A percentile compares a stretch with the other conserved stretches of the same genome.
Evolutionary conservation across 2,888 invertebrate genomes (phyloP).

Genomic region (Melanostoma mellinum): DNA sequence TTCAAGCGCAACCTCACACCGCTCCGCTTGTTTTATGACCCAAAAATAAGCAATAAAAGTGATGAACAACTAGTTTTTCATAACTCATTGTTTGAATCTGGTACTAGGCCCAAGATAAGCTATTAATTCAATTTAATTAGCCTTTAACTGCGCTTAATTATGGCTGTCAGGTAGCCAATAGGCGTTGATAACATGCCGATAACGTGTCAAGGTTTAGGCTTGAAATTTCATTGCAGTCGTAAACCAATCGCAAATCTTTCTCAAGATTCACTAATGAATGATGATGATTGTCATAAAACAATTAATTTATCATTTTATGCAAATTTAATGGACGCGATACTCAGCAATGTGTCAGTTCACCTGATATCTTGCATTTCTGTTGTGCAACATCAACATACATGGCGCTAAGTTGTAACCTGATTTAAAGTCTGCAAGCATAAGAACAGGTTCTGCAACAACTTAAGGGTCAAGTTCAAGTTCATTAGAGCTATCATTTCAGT

Average conservation of each 20-base stretch:
- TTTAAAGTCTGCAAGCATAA: background rate
- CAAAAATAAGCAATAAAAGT: slow-evolving; percentile 48
- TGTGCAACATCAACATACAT: slow-evolving; percentile 17
- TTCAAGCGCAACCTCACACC: background rate
- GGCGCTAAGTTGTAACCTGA: slow-evolving; percentile 24
- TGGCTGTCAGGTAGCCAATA: slow-evolving; percentile 28
- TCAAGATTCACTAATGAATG: slow-evolving; percentile 22
- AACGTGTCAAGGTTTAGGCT: slow-evolving; percentile 56
- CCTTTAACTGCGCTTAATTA: slow-evolving; percentile 58
- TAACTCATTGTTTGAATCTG: background rate
- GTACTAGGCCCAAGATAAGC: slow-evolving; percentile 38
- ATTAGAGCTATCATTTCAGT: background rate
- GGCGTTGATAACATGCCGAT: slow-evolving; percentile 31
- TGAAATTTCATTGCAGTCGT: slow-evolving; percentile 39
- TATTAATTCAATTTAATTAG: slow-evolving; percentile 63
- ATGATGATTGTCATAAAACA: slow-evolving; percentile 12
- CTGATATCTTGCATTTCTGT: background rate
- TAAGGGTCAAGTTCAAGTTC: slow-evolving; percentile 33
- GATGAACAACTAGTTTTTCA: slow-evolving; percentile 40
- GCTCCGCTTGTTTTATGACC: slow-evolving; percentile 61
- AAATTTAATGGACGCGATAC: slow-evolving; percentile 15
- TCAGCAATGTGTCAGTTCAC: background rate
- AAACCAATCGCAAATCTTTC: slow-evolving; percentile 36
- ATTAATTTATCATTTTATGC: slow-evolving; percentile 28
- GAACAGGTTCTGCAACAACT: background rate